These are phyloP conservation scores for Triplophysa bombifrons DNA, from an alignment of 2,797 vertebrate genomes.

Conservation along the genomic window DNA sequence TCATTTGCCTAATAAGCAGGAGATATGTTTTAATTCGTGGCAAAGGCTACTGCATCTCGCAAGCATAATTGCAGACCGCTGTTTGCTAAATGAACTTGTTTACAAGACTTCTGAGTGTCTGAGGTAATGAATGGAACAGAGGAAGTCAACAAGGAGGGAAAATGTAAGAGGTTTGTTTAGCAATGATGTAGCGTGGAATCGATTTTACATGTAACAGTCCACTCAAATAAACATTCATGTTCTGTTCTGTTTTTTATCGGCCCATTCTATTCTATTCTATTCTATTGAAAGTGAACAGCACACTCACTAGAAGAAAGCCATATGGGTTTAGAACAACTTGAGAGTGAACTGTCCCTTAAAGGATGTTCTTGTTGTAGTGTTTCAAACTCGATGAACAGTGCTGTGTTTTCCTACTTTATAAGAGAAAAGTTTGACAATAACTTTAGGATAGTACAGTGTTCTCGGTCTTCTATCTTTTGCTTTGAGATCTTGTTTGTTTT, in stretches of 20 bases:
- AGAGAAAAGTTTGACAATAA: constrained; percentile 9
- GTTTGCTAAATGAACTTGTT: constrained; percentile 32
- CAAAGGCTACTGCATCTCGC: constrained; percentile 36
- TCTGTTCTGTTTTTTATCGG: too few species aligned
- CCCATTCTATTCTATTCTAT: too few species aligned
- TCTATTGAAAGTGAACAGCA: background rate
- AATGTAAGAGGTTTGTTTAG: background rate
- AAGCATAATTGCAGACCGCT: constrained; percentile 24
- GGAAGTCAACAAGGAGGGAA: background rate
- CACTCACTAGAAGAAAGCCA: background rate
- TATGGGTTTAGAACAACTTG: background rate
- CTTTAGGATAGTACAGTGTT: background rate
- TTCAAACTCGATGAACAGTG: background rate
- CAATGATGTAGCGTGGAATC: background rate
- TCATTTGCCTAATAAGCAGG: constrained; percentile 46
- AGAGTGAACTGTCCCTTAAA: background rate
- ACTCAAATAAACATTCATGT: background rate
- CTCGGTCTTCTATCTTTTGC: background rate
- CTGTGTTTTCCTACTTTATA: background rate
- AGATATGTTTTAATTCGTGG: constrained; percentile 44
- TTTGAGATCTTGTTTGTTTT: constrained; percentile 14
- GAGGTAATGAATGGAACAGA: constrained; percentile 6
- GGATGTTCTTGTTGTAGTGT: background rate
- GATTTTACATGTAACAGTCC: background rate
- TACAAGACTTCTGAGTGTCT: constrained; percentile 32